Evolutionary conservation across 2,113 vertebrate species (phyloP).

Genomic region (Anolis sagrei): DNA sequence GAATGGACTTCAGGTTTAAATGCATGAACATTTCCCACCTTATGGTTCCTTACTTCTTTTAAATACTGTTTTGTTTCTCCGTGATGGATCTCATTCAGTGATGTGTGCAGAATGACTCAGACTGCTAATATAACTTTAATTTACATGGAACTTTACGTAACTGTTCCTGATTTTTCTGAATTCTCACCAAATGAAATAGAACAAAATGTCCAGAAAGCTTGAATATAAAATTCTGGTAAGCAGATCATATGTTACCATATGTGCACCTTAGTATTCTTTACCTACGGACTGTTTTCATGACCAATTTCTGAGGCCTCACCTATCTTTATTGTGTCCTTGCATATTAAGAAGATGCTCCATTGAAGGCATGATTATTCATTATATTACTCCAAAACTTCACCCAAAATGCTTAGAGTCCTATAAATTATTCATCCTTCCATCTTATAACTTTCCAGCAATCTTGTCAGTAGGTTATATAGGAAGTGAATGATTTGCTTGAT

Average conservation of each 20-base stretch:
- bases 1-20: not conserved
- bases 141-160: constrained; percentile 15
- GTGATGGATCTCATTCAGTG: constrained; percentile 1
- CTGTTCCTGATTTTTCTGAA: not conserved
- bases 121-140: constrained; percentile 6
- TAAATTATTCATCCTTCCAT: not conserved
- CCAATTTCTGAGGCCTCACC: not conserved
- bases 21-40: not conserved
- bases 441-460: not conserved
- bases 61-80: not conserved
- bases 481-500: not conserved
- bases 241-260: not conserved
- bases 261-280: not conserved
- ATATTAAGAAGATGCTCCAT: not conserved
- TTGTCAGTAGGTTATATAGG: not conserved
- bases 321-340: not conserved
- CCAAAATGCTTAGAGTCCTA: not conserved
- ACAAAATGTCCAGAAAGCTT: not conserved
- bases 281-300: not conserved
- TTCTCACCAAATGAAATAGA: not conserved
- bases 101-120: not conserved
- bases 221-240: not conserved
- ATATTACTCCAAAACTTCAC: not conserved
- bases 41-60: not conserved
- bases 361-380: not conserved